Percentiles rank a stretch among this genome's conserved stretches.
These are phyloP conservation scores for Pygoscelis adeliae DNA, from an alignment of 2,113 vertebrate genomes.

Conservation along the genomic window DNA sequence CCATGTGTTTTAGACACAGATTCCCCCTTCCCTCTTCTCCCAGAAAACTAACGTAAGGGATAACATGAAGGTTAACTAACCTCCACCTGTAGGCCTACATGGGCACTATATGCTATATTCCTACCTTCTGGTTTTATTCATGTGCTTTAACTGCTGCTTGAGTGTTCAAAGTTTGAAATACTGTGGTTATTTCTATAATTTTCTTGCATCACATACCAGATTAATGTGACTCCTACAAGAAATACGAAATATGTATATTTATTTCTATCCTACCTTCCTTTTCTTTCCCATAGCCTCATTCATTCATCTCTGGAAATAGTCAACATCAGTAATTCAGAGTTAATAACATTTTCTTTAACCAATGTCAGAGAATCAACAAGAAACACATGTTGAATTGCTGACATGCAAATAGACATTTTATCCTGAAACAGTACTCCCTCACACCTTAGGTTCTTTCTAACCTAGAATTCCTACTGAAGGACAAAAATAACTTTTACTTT, in stretches of 20 bases:
- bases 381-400: neutral
- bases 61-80: neutral
- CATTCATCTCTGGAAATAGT: neutral
- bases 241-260: neutral
- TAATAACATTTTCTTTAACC: slow-evolving; percentile 1
- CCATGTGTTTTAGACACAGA: neutral
- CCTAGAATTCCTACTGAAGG: neutral
- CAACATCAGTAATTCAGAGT: neutral
- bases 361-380: neutral
- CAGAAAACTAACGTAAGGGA: neutral
- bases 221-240: neutral
- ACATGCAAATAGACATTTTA: neutral
- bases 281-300: neutral
- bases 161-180: neutral
- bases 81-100: neutral
- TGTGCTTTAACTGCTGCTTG: neutral
- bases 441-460: neutral
- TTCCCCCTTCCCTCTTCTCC: neutral
- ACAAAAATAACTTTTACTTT: neutral
- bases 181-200: neutral
- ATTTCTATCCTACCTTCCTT: neutral
- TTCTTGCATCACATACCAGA: neutral
- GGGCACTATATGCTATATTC: neutral
- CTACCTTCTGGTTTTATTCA: neutral
- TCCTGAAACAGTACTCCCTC: neutral